Evolutionary conservation across 2,888 invertebrate species (phyloP).

Genomic region (Dioctria rufipes): DNA sequence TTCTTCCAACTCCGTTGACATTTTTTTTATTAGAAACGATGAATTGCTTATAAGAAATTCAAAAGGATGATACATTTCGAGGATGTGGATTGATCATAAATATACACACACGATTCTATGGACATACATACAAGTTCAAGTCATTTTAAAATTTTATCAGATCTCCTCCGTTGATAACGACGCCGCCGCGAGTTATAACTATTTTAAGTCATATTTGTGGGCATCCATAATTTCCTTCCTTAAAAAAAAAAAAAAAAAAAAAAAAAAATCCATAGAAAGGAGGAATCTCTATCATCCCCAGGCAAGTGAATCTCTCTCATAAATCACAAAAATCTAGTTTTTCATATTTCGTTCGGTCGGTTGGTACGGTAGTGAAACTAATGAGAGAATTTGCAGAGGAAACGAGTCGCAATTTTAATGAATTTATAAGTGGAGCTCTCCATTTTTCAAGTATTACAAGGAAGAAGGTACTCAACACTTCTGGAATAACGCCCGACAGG

Average conservation of each 20-base stretch:
- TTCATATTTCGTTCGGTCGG: background rate
- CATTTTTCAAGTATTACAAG: conserved; percentile 24
- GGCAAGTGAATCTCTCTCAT: background rate
- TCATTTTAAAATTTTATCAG: conserved; percentile 2
- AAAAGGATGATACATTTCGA: background rate
- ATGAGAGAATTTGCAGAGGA: conserved; percentile 16
- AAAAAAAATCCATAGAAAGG: background rate
- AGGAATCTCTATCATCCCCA: background rate
- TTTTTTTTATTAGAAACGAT: background rate
- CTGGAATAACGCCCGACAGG: background rate
- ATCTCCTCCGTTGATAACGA: background rate
- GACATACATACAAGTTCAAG: background rate
- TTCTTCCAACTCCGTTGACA: background rate
- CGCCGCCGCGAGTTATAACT: background rate
- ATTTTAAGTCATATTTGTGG: background rate
- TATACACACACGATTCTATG: no score
- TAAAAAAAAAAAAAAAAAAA: background rate
- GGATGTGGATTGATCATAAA: no score
- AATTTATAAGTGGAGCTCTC: conserved; percentile 11
- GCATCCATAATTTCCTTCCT: background rate
- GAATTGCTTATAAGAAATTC: conserved; percentile 2
- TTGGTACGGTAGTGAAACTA: background rate
- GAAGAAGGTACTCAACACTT: conserved; percentile 5
- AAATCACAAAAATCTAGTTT: conserved; percentile 19
- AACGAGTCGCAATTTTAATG: conserved; percentile 23